phyloP scores from a whole-genome alignment of 2,113 vertebrate species.

The Rhinogobius similis region DNA sequence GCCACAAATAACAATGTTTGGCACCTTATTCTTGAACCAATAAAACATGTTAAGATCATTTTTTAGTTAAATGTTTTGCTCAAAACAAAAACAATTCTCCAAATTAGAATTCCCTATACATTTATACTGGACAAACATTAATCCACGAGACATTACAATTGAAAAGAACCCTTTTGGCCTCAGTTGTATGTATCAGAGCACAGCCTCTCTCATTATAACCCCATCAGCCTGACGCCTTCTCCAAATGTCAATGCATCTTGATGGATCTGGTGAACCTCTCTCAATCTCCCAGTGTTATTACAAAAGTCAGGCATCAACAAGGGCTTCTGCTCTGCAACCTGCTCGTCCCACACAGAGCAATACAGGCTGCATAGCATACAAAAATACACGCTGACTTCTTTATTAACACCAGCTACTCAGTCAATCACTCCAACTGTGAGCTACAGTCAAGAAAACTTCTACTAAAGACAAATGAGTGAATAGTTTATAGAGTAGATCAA shows the following conservation, averaged over 20 bases:
- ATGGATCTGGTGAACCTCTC: slow-evolving; percentile 49
- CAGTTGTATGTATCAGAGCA: neutral
- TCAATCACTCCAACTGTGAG: slow-evolving; percentile 8
- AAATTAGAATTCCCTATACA: neutral
- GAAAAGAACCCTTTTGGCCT: too few relatives aligned
- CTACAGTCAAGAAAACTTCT: neutral
- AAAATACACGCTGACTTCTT: neutral
- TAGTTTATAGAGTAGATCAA: neutral
- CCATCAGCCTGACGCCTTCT: slow-evolving; percentile 19
- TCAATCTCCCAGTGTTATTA: slow-evolving; percentile 33
- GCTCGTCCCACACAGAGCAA: neutral
- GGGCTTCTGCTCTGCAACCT: slow-evolving; percentile 24
- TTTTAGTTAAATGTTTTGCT: too few relatives aligned
- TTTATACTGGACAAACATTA: neutral
- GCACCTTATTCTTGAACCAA: too few relatives aligned
- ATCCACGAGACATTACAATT: neutral
- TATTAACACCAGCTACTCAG: neutral
- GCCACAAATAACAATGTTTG: too few relatives aligned
- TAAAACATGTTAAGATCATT: too few relatives aligned
- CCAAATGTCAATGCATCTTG: slow-evolving; percentile 43
- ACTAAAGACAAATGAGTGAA: neutral
- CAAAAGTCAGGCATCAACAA: slow-evolving; percentile 35
- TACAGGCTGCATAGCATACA: neutral
- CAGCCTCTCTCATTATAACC: slow-evolving; percentile 1
- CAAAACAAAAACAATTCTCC: too few relatives aligned